Conservation (phyloP, 2,113 vertebrate species). For the Pomatostomus ruficeps region DNA sequence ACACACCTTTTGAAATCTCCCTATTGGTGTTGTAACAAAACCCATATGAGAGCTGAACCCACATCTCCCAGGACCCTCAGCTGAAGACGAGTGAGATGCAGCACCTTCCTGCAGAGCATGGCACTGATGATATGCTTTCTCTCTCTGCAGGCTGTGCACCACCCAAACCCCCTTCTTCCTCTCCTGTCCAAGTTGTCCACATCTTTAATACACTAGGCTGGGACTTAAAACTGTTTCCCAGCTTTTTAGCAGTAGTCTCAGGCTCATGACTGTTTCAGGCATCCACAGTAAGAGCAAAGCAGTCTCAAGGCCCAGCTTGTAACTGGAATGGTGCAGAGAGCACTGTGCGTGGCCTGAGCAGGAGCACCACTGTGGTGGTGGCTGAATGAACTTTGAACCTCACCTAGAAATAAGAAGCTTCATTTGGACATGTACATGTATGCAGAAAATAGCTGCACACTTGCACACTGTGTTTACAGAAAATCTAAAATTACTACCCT, state of each 20-base stretch:
- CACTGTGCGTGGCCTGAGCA: rapidly evolving
- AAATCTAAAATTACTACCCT: not conserved
- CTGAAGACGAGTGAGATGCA: not conserved
- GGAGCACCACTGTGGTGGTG: not conserved
- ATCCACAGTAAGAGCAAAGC: not conserved
- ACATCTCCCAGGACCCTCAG: not conserved
- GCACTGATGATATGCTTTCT: too few species aligned
- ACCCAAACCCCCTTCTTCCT: not conserved
- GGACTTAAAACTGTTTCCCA: not conserved
- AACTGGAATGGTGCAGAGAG: not conserved
- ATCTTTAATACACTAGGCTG: not conserved
- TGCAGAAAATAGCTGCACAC: rapidly evolving
- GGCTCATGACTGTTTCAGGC: not conserved
- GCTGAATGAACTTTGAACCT: not conserved
- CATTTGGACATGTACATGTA: rapidly evolving
- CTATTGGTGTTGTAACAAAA: not conserved
- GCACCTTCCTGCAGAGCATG: not conserved
- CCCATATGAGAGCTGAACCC: not conserved
- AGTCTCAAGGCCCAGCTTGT: rapidly evolving
- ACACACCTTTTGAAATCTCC: not conserved
- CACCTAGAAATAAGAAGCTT: not conserved
- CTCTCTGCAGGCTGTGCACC: not conserved
- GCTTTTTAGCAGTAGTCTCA: not conserved
- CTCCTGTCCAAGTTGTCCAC: not conserved
- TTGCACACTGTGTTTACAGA: not conserved